Percentiles rank a stretch among this genome's conserved stretches.
Conservation (phyloP, 2,113 vertebrate species). For the Aegithalos caudatus region DNA sequence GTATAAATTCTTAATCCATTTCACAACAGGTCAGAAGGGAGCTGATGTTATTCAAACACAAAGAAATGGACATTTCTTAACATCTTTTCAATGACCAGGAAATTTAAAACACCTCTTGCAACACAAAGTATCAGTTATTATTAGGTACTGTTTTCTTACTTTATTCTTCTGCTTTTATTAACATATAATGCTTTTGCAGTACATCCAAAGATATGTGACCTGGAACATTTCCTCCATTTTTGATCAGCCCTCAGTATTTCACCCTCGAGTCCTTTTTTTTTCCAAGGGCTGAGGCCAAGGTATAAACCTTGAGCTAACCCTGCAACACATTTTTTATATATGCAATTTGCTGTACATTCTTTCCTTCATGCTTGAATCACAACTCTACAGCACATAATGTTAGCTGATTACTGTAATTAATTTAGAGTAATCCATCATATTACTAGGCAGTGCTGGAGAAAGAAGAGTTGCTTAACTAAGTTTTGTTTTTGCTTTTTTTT, state of each 20-base stretch:
- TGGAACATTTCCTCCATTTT: conserved; percentile 44
- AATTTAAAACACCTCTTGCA: conserved; percentile 63
- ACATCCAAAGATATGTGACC: conserved; percentile 26
- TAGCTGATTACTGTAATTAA: conserved; percentile 38
- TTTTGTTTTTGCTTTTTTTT: not conserved
- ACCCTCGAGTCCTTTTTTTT: not conserved
- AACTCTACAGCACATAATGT: not conserved
- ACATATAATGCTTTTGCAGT: conserved; percentile 45
- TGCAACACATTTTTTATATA: not conserved
- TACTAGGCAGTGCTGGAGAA: not conserved
- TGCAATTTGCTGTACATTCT: conserved; percentile 2
- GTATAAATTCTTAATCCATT: conserved; percentile 49
- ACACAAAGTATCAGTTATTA: conserved; percentile 33
- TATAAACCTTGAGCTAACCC: conserved; percentile 39
- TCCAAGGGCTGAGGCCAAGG: conserved; percentile 1
- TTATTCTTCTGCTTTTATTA: conserved; percentile 64
- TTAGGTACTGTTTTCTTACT: conserved; percentile 61
- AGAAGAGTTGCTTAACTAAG: not conserved
- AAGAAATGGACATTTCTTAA: conserved; percentile 32
- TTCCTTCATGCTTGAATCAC: conserved; percentile 17
- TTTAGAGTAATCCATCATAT: conserved; percentile 32
- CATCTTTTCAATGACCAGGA: conserved; percentile 59
- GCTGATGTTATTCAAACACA: conserved; percentile 37
- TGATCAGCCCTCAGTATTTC: conserved; percentile 54
- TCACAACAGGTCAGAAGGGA: conserved; percentile 55